phyloP scores from a whole-genome alignment of 2,888 invertebrate genomes.

The Ophioninae sp. region DNA sequence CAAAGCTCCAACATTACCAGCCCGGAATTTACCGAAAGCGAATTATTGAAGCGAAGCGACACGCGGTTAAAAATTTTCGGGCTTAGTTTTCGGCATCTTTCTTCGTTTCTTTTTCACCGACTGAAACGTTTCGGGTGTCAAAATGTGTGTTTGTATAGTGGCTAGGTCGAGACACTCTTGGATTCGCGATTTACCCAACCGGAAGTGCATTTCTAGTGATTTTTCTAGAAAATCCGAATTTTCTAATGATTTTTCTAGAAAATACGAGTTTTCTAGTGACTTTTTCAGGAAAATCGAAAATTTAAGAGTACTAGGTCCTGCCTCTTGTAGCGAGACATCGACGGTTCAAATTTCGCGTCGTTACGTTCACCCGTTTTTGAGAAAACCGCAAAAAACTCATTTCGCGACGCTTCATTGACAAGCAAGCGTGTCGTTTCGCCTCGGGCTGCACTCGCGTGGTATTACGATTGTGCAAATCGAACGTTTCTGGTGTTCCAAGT shows the following conservation, averaged over 20 bases:
- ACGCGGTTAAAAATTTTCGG: background rate
- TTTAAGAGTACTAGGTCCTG: background rate
- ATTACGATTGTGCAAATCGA: conserved; percentile 15
- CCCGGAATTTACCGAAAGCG: background rate
- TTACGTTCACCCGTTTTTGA: background rate
- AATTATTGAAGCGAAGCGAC: background rate
- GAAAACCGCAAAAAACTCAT: background rate
- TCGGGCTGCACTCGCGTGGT: background rate
- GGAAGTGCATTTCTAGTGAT: background rate
- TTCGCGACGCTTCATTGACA: background rate
- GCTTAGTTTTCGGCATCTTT: background rate
- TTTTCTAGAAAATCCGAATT: background rate
- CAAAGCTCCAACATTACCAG: background rate
- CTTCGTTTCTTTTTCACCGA: background rate
- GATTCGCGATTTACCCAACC: background rate
- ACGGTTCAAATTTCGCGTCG: background rate
- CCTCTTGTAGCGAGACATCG: background rate
- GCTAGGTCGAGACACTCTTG: background rate
- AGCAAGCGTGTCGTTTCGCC: background rate
- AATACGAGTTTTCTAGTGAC: too few species aligned
- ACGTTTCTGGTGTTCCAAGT: background rate
- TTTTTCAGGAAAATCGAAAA: background rate
- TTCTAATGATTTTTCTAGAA: too few species aligned
- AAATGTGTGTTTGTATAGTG: background rate
- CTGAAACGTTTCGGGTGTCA: background rate